These are phyloP conservation scores for Oenanthe melanoleuca DNA, from an alignment of 2,113 vertebrate genomes.

Conservation along the genomic window DNA sequence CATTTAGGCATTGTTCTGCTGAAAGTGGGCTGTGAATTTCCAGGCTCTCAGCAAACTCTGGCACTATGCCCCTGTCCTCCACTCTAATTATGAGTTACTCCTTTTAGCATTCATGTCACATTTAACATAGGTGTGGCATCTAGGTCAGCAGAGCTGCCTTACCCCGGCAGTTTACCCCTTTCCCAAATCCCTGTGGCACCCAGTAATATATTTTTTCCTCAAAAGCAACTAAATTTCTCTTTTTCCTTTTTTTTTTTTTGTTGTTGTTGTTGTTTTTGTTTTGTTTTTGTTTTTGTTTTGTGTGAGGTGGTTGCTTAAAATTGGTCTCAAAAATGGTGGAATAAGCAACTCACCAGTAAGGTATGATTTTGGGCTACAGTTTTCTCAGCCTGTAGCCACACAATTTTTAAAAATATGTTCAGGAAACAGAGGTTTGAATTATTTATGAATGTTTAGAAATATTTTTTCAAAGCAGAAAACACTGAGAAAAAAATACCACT, in stretches of 20 bases:
- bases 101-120: neutral
- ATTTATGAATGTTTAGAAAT: neutral
- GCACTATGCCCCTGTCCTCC: neutral
- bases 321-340: neutral
- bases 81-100: neutral
- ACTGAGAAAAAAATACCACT: neutral
- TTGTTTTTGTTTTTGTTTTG: neutral
- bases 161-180: neutral
- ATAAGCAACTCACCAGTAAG: neutral
- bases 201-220: neutral
- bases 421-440: neutral
- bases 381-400: neutral
- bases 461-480: neutral
- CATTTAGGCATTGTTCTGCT: neutral
- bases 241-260: no score
- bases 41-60: neutral
- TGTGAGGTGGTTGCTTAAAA: neutral
- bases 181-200: neutral
- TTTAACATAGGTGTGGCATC: neutral
- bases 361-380: neutral
- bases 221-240: neutral
- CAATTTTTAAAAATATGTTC: accelerated
- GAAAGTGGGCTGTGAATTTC: neutral
- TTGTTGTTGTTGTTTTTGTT: no score
- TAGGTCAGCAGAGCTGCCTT: neutral